Evolutionary conservation across 2,797 vertebrate genomes (phyloP).

Genomic region (Pantherophis alleghaniensis): DNA sequence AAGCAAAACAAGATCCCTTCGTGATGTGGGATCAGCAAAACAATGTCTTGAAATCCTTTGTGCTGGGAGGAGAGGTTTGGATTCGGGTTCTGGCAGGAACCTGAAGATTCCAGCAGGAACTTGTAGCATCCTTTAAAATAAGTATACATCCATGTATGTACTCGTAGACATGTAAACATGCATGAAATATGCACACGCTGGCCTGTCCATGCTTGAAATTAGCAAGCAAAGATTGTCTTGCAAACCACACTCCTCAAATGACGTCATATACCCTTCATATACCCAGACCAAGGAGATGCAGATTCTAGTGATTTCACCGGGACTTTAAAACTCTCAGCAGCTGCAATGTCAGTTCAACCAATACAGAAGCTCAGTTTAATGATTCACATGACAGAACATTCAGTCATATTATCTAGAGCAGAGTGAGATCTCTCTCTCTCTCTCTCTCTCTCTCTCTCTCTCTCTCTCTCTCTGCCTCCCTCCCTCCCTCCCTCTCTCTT

Average conservation of each 20-base stretch:
- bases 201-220: conserved; percentile 15
- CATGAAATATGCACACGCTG: background rate
- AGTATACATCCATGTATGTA: background rate
- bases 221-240: background rate
- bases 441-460: no score
- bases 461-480: no score
- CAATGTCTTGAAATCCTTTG: background rate
- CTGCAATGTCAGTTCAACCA: conserved; percentile 53
- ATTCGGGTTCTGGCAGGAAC: background rate
- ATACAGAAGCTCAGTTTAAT: conserved; percentile 52
- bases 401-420: conserved; percentile 58
- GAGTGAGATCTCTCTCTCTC: conserved; percentile 31
- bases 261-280: conserved; percentile 25
- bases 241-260: conserved; percentile 37
- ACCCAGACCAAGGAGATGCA: conserved; percentile 42
- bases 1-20: background rate
- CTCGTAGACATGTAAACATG: background rate
- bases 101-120: fast-evolving
- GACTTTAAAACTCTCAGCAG: conserved; percentile 57
- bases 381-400: conserved; percentile 59
- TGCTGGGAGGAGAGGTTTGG: fast-evolving
- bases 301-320: conserved; percentile 51
- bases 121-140: conserved; percentile 3
- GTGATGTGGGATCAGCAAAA: background rate
- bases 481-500: no score